Evolutionary conservation across 2,113 vertebrate species (phyloP).

Genomic region (Rhinolophus sinicus): DNA sequence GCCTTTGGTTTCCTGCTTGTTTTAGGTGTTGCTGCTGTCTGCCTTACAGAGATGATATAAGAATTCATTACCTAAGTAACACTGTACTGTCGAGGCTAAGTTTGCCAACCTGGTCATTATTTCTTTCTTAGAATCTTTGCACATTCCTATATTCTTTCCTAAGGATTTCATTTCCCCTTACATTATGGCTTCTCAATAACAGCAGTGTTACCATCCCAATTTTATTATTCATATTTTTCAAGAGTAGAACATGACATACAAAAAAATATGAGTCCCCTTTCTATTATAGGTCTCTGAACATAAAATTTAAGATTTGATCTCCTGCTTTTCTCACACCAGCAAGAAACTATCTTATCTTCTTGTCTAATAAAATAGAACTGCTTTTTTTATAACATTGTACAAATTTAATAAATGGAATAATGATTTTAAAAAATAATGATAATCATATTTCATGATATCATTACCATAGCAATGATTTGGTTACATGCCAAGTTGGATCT

Average conservation of each 20-base stretch:
- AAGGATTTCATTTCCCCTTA: not conserved
- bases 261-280: not conserved
- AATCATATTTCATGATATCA: constrained; percentile 63
- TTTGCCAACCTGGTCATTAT: not conserved
- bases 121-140: not conserved
- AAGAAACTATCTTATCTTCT: not conserved
- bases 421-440: constrained; percentile 63
- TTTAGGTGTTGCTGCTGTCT: not conserved
- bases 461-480: constrained; percentile 73
- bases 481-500: constrained; percentile 37
- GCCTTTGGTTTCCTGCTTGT: not conserved
- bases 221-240: not conserved
- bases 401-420: constrained; percentile 71
- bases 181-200: not conserved
- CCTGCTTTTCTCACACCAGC: not conserved
- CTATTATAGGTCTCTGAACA: not conserved
- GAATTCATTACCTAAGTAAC: not conserved
- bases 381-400: not conserved
- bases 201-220: not conserved
- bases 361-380: not conserved
- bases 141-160: not conserved
- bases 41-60: not conserved
- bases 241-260: not conserved
- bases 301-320: not conserved
- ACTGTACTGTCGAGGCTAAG: not conserved